Conservation (phyloP, 2,113 vertebrate species). For the Phalacrocorax brasilianus region DNA sequence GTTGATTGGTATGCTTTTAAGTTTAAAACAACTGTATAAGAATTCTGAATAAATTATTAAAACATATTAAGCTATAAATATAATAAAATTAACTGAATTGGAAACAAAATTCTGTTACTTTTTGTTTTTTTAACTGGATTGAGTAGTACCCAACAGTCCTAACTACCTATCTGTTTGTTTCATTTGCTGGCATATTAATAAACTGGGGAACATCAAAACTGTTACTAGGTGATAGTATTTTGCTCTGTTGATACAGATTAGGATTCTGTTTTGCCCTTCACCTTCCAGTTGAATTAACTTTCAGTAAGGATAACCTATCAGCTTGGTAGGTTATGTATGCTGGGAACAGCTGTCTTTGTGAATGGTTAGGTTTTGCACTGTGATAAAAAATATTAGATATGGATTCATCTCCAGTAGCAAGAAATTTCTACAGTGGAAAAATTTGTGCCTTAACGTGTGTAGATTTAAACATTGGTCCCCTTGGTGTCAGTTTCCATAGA, state of each 20-base stretch:
- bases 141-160: not conserved
- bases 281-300: not conserved
- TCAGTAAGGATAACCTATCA: not conserved
- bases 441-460: not conserved
- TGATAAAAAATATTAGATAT: not conserved
- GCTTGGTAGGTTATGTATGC: not conserved
- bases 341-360: not conserved
- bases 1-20: constrained; percentile 39
- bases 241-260: not conserved
- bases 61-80: not conserved
- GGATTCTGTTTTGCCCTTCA: not conserved
- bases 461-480: not conserved
- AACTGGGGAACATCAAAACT: not conserved
- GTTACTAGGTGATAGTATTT: not conserved
- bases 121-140: not conserved
- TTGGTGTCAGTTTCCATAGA: not conserved
- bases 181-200: not conserved
- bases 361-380: not conserved
- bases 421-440: not conserved
- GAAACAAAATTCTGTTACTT: not conserved
- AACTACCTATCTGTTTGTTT: not conserved
- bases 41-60: not conserved
- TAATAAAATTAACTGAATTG: not conserved
- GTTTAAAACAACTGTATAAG: not conserved
- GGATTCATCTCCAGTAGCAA: not conserved